Conservation (phyloP, 2,113 vertebrate genomes). For the Sporophila hypoxantha region DNA sequence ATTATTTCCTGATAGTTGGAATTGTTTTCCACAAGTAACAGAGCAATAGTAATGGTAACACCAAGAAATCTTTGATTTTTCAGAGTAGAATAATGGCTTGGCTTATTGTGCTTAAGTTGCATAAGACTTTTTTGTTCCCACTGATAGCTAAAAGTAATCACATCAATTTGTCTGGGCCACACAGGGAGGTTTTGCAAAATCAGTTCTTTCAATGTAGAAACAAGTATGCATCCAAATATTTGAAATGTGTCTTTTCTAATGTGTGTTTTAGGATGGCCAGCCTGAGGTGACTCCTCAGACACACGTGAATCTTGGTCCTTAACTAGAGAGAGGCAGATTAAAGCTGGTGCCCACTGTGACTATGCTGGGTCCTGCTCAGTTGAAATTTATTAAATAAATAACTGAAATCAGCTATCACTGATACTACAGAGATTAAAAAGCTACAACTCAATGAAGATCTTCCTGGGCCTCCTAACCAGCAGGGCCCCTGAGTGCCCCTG, state of each 20-base stretch:
- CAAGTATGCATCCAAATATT: neutral
- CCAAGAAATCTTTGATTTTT: constrained; percentile 54
- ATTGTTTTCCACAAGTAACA: constrained; percentile 57
- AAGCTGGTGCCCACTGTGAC: neutral
- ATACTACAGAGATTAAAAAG: neutral
- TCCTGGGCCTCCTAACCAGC: neutral
- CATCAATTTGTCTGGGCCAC: neutral
- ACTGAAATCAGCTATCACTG: neutral
- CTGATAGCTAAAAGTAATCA: neutral
- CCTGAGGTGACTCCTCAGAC: neutral
- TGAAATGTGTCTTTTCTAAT: neutral
- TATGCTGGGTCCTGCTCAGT: neutral
- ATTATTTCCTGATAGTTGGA: constrained; percentile 69
- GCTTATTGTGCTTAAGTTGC: constrained; percentile 16
- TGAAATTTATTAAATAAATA: neutral
- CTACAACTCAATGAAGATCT: no score
- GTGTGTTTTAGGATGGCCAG: neutral
- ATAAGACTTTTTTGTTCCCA: neutral
- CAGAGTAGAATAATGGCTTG: neutral
- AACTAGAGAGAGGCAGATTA: neutral
- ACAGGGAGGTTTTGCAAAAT: neutral
- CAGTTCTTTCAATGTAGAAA: neutral
- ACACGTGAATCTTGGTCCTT: neutral
- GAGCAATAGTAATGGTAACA: constrained; percentile 33
- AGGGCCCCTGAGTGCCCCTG: neutral